These are phyloP conservation scores for Ditylenchus weischeri DNA, from an alignment of 2,888 invertebrate genomes.

Conservation along the genomic window DNA sequence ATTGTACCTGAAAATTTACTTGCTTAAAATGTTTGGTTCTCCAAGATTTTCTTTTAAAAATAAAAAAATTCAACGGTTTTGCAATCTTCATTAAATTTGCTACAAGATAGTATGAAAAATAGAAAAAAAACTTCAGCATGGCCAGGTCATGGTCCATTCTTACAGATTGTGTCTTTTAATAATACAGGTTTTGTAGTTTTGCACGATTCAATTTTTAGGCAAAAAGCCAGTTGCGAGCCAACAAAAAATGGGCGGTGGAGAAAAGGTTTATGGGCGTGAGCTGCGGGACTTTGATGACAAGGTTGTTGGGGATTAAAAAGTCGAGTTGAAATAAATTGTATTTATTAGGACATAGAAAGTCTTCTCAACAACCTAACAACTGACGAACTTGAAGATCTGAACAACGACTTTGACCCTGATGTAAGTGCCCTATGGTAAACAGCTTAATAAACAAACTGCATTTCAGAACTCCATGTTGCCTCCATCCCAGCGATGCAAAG, in stretches of 20 bases:
- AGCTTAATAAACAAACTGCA: neutral
- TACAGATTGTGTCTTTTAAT: too few species aligned
- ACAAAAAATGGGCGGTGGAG: slow-evolving; percentile 21
- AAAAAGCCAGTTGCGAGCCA: neutral
- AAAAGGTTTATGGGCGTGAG: slow-evolving; percentile 46
- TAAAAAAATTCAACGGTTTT: too few species aligned
- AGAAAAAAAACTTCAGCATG: too few species aligned
- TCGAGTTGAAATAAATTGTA: too few species aligned
- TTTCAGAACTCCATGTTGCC: slow-evolving; percentile 91
- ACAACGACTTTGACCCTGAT: slow-evolving; percentile 98
- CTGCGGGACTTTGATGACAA: slow-evolving; percentile 55
- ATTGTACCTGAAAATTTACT: too few species aligned
- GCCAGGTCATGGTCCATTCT: too few species aligned
- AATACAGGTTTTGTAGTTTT: too few species aligned
- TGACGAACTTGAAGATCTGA: slow-evolving; percentile 92
- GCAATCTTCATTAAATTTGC: too few species aligned
- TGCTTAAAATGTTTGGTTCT: too few species aligned
- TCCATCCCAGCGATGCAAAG: slow-evolving; percentile 88
- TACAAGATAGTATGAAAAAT: too few species aligned
- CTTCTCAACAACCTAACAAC: slow-evolving; percentile 84
- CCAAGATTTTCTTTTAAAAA: too few species aligned
- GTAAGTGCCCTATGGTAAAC: slow-evolving; percentile 63
- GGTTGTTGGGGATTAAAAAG: neutral
- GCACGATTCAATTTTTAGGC: slow-evolving; percentile 14
- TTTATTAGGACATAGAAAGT: slow-evolving; percentile 77